These are phyloP conservation scores for Hylaeus volcanicus DNA, from an alignment of 1,140 invertebrate genomes.

Conservation along the genomic window DNA sequence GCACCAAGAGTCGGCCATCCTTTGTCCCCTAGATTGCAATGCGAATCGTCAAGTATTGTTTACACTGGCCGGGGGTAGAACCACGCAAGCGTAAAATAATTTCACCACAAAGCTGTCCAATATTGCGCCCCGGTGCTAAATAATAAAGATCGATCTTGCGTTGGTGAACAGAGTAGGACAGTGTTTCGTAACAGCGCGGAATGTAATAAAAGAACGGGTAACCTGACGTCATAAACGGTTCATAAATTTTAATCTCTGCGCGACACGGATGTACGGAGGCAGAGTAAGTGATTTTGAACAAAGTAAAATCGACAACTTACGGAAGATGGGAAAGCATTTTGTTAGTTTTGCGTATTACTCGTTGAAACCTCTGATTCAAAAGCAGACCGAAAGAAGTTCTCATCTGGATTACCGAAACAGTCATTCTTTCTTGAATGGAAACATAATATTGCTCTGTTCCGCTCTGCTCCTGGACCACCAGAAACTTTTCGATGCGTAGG, in stretches of 20 bases:
- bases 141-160: slow-evolving; percentile 30
- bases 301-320: neutral
- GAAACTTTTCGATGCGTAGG: no score
- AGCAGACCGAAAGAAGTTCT: no score
- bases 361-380: no score
- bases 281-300: neutral
- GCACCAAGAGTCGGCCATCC: slow-evolving; percentile 13
- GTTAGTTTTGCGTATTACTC: no score
- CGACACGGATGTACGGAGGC: neutral
- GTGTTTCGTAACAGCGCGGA: neutral
- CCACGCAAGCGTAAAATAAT: slow-evolving; percentile 52
- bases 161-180: neutral
- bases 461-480: no score
- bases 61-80: slow-evolving; percentile 25
- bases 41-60: slow-evolving; percentile 61
- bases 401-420: no score
- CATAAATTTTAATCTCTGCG: slow-evolving; percentile 17
- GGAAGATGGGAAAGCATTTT: neutral
- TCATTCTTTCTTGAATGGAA: no score
- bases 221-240: neutral
- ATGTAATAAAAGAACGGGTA: slow-evolving; percentile 22
- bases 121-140: slow-evolving; percentile 36
- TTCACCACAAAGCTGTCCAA: slow-evolving; percentile 49
- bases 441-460: no score
- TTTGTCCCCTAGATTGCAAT: slow-evolving; percentile 58